Base-by-base conservation (phyloP, 2,113 vertebrate species). In the Oenanthe oenanthe region DNA sequence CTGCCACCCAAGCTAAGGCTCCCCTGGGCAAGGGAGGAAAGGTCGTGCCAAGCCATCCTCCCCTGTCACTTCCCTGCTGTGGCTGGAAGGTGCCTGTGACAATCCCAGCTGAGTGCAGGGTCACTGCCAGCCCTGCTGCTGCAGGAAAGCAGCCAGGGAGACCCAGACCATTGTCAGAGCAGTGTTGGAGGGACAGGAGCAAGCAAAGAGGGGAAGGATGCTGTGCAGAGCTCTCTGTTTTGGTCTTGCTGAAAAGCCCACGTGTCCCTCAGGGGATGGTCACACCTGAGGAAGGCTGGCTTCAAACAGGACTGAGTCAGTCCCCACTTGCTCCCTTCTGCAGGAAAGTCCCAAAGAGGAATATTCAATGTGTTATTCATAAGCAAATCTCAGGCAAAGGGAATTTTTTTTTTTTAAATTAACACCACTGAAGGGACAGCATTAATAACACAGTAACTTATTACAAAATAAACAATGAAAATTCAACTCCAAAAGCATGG, bases 381-480 rank as follows among this genome's bases (percentile, higher is more conserved):
- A 73, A 60, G 38, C 21, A 75, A 80, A 65, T 29, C 31, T 68
- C 36, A 70, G 12, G 53, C 11, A 71, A 85, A 45, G 7, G 22
- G 9, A 75, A 92, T n/a, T n/a, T n/a, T n/a, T 34, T 60, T 22
- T 70, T 74, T 53, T 2, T 54, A 58, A 60, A 85, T 20, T 4
- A 89, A 45, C 15, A 57, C 17, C 6, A n/a, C 32, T 18, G 67
- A 92, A 83, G 28, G 56, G 43, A 80, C 79, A 81, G 11, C 32
- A 77, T 62, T 93, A 93, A 79, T 48, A 92, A 74, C 56, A 74
- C 57, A 56, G 57, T 61, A 86, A 84, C 48, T 92, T 90, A 80
- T 3, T 65, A 74, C 21, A 80, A 91, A 94, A 83, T 62, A 96
- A 83, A 90, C 28, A 83, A 77, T 40, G 56, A 73, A 95, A 89